Evolutionary conservation across 2,113 vertebrate genomes (phyloP).

Genomic region (Neodon shergylaensis): DNA sequence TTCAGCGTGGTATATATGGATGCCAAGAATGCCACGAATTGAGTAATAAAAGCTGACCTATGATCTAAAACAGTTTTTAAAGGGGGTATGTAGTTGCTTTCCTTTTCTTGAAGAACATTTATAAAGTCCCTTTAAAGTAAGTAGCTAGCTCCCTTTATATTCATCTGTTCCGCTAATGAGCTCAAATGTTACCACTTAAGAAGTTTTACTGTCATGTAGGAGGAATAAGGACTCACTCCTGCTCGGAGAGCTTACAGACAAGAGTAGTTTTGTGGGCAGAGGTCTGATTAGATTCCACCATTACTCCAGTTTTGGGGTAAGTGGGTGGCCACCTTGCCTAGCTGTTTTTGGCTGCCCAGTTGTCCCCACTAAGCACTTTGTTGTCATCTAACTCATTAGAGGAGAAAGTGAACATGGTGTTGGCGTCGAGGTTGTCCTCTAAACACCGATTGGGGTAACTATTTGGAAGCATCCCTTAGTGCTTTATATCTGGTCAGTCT

Average conservation of each 20-base stretch:
- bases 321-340: neutral
- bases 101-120: neutral
- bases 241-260: neutral
- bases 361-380: neutral
- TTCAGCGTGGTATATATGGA: neutral
- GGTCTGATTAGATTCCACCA: neutral
- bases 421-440: neutral
- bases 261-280: neutral
- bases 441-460: fast-evolving
- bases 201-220: neutral
- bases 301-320: neutral
- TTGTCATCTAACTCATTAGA: neutral
- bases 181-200: neutral
- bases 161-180: neutral
- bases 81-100: neutral
- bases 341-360: neutral
- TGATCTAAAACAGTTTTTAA: neutral
- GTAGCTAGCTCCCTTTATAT: neutral
- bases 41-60: neutral
- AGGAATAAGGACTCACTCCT: neutral
- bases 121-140: neutral
- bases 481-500: neutral
- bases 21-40: neutral
- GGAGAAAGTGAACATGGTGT: neutral
- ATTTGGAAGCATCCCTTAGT: fast-evolving